Percentiles rank a stretch among this genome's conserved stretches.
phyloP scores from a whole-genome alignment of 2,888 invertebrate genomes.

The Drosophila neonasuta region DNA sequence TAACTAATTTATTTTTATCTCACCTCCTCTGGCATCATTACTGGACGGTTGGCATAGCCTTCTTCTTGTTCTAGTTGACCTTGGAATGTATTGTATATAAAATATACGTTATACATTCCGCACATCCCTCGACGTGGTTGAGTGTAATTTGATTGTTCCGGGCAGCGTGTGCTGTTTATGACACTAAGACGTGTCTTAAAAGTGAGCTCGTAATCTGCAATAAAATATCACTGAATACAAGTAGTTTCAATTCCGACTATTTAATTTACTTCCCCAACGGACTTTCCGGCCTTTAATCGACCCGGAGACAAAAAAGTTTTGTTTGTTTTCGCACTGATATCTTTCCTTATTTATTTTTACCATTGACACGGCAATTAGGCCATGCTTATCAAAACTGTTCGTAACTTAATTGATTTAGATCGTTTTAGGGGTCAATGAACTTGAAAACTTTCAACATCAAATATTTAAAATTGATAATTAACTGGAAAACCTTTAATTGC shows the following conservation, averaged over 20 bases:
- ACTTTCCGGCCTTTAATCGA: neutral
- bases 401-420: neutral
- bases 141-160: slow-evolving; percentile 36
- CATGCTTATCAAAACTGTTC: neutral
- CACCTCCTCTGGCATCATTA: neutral
- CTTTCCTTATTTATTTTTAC: neutral
- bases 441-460: too few species aligned
- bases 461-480: too few species aligned
- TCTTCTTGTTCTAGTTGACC: neutral
- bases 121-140: neutral
- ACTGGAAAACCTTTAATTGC: too few species aligned
- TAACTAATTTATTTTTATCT: slow-evolving; percentile 4
- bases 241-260: neutral
- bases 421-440: neutral
- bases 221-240: neutral
- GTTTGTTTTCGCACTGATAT: neutral
- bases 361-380: neutral
- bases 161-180: slow-evolving; percentile 41
- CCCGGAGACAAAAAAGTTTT: neutral
- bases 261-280: neutral
- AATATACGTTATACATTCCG: neutral
- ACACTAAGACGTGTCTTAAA: slow-evolving; percentile 24
- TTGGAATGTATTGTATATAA: too few species aligned
- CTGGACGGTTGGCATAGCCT: neutral
- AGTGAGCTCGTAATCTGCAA: neutral